These are phyloP conservation scores for Calliphora vicina DNA, from an alignment of 1,140 invertebrate genomes.

Conservation along the genomic window DNA sequence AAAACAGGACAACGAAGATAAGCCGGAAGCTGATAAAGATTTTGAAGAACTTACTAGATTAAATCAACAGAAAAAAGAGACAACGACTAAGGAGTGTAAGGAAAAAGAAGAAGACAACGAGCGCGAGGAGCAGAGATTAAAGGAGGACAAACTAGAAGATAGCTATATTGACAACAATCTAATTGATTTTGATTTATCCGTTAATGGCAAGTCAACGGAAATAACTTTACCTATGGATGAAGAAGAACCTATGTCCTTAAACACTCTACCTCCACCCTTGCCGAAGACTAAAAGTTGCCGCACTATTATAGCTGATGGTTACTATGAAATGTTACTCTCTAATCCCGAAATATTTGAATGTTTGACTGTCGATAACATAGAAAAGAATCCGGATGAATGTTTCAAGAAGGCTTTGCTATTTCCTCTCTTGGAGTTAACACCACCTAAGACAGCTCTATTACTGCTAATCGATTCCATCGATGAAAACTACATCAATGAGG, in stretches of 20 bases:
- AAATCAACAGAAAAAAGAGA: not conserved
- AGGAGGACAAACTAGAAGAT: slow-evolving; percentile 5
- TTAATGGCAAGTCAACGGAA: not conserved
- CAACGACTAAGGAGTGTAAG: not conserved
- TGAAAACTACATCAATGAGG: slow-evolving; percentile 70
- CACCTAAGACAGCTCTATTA: slow-evolving; percentile 83
- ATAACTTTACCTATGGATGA: not conserved
- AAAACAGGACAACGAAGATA: slow-evolving; percentile 45
- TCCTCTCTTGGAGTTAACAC: slow-evolving; percentile 83
- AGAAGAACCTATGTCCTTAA: slow-evolving; percentile 34
- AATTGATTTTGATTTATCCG: slow-evolving; percentile 45
- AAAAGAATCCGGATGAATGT: slow-evolving; percentile 87
- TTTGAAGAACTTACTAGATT: slow-evolving; percentile 7
- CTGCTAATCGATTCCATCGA: slow-evolving; percentile 93
- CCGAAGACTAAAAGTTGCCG: slow-evolving; percentile 71
- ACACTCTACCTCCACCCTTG: slow-evolving; percentile 65
- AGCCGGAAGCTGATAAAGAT: slow-evolving; percentile 51
- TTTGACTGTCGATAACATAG: slow-evolving; percentile 69
- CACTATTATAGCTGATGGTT: slow-evolving; percentile 77
- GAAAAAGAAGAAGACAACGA: not conserved
- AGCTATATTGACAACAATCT: slow-evolving; percentile 38
- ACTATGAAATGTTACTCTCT: slow-evolving; percentile 78
- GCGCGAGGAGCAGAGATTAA: not conserved
- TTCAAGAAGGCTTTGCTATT: slow-evolving; percentile 89
- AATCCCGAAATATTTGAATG: slow-evolving; percentile 77